Evolutionary conservation across 2,797 vertebrate species (phyloP).

Genomic region (Enteromius unitaeniatus): DNA sequence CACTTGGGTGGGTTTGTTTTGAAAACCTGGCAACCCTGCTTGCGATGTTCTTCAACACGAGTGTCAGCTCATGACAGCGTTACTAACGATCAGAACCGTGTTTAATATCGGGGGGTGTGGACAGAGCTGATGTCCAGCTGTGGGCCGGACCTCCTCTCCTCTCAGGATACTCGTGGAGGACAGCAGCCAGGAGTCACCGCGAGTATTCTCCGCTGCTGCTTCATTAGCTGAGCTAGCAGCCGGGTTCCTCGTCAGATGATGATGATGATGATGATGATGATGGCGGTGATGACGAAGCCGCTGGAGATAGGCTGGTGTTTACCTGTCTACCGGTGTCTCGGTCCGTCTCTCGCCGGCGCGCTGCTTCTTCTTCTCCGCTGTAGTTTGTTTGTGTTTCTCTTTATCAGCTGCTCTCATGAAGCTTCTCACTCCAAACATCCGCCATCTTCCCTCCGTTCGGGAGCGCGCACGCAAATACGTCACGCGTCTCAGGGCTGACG

Average conservation of each 20-base stretch:
- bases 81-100: background rate
- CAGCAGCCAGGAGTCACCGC: background rate
- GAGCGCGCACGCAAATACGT: constrained; percentile 62
- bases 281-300: constrained; percentile 38
- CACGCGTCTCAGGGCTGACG: background rate
- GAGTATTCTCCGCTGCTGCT: background rate
- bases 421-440: constrained; percentile 75
- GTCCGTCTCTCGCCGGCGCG: constrained; percentile 40
- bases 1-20: background rate
- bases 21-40: background rate
- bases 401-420: constrained; percentile 78
- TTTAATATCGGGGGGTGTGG: background rate
- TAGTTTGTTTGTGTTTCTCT: constrained; percentile 64
- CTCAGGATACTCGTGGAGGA: background rate
- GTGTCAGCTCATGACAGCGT: background rate
- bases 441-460: constrained; percentile 78
- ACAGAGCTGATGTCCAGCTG: no score
- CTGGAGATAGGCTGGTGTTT: background rate
- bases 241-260: constrained; percentile 57
- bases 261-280: constrained; percentile 58
- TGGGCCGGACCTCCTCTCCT: no score
- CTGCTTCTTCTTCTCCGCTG: constrained; percentile 45
- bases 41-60: no score
- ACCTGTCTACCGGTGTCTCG: constrained; percentile 43
- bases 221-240: constrained; percentile 48